These are phyloP conservation scores for Fragum fragum DNA, from an alignment of 2,888 invertebrate genomes.

Conservation along the genomic window DNA sequence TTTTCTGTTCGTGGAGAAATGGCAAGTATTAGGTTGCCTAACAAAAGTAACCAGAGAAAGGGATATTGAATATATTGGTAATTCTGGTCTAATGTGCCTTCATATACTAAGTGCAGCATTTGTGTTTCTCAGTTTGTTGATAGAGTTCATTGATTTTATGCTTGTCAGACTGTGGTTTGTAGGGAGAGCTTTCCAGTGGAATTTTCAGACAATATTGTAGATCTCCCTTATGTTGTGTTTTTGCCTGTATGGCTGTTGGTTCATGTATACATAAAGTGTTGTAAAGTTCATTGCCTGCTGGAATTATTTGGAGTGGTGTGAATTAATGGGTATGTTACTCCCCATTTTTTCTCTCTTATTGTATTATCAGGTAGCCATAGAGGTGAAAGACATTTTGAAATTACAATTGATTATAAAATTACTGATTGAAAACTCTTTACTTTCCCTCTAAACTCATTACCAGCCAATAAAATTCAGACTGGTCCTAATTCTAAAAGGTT, in stretches of 20 bases:
- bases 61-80: constrained; percentile 27
- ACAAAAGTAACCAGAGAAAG: neutral
- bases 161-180: constrained; percentile 20
- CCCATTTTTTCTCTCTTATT: neutral
- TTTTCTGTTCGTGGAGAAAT: neutral
- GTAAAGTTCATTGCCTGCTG: neutral
- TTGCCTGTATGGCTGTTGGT: neutral
- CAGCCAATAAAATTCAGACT: too few relatives aligned
- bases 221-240: neutral
- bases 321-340: constrained; percentile 1
- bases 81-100: constrained; percentile 26
- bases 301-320: neutral
- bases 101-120: constrained; percentile 26
- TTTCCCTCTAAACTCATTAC: too few relatives aligned
- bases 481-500: too few relatives aligned
- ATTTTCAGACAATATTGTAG: constrained; percentile 21
- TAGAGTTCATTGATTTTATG: constrained; percentile 32
- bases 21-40: too few relatives aligned
- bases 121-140: constrained; percentile 25
- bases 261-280: neutral
- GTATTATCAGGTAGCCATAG: too few relatives aligned
- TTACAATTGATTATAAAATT: too few relatives aligned
- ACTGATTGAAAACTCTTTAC: too few relatives aligned
- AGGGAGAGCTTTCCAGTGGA: constrained; percentile 1
- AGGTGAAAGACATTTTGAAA: too few relatives aligned